Evolutionary conservation across 2,797 vertebrate species (phyloP).

Genomic region (Cyclura pinguis): DNA sequence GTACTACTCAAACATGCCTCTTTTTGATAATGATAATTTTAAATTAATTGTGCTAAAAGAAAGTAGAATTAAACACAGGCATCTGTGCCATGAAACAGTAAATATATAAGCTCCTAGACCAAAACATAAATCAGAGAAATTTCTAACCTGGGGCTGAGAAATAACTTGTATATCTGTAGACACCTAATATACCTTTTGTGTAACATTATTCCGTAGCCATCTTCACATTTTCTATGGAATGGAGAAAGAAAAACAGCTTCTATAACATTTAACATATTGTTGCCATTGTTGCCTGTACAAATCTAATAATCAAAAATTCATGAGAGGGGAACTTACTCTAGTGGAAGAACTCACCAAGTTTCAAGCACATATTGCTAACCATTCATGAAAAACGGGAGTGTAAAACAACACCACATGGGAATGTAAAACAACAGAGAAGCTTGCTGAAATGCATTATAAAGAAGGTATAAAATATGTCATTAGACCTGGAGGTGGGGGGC

Average conservation of each 20-base stretch:
- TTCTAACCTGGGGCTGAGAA: background rate
- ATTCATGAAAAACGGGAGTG: slow-evolving; percentile 9
- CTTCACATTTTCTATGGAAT: background rate
- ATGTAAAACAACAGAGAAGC: background rate
- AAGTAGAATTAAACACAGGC: slow-evolving; percentile 4
- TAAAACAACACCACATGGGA: background rate
- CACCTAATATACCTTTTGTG: background rate
- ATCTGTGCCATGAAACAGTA: background rate
- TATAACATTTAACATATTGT: background rate
- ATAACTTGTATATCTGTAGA: background rate
- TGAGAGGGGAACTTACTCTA: background rate
- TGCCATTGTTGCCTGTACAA: background rate
- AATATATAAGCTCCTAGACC: background rate
- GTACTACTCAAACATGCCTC: background rate
- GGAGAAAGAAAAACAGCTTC: background rate
- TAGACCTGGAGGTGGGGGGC: no score
- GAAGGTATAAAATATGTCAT: background rate
- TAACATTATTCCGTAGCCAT: background rate
- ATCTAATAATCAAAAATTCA: background rate
- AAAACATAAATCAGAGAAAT: slow-evolving; percentile 2
- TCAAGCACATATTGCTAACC: background rate
- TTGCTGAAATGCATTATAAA: background rate
- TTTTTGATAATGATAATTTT: background rate
- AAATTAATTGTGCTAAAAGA: background rate
- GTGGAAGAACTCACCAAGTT: background rate